These are phyloP conservation scores for Psilanteris sp. DNA, from an alignment of 1,140 invertebrate species.

Conservation along the genomic window DNA sequence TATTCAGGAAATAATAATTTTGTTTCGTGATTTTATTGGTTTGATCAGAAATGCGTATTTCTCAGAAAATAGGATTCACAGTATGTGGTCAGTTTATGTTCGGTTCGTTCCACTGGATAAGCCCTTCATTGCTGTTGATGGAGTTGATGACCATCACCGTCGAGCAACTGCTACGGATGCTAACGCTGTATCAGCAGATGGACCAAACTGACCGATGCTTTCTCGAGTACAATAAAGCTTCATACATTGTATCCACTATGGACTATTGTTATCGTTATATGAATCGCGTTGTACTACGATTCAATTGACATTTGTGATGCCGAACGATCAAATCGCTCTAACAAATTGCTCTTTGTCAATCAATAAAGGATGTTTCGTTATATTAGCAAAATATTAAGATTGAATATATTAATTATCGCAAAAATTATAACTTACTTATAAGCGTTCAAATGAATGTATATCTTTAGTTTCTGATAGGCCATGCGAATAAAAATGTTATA, in stretches of 20 bases:
- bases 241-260: constrained; percentile 69
- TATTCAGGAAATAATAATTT: constrained; percentile 26
- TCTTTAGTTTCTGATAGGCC: too few species aligned
- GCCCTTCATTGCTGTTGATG: constrained; percentile 66
- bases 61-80: constrained; percentile 59
- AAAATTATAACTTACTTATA: too few species aligned
- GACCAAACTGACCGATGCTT: constrained; percentile 70
- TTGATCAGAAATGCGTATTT: constrained; percentile 43
- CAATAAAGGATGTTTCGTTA: constrained; percentile 16
- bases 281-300: constrained; percentile 63
- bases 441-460: too few species aligned
- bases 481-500: too few species aligned
- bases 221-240: constrained; percentile 70
- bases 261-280: constrained; percentile 70
- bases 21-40: constrained; percentile 51
- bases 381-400: neutral
- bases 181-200: constrained; percentile 71
- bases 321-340: constrained; percentile 40
- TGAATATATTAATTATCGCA: too few species aligned
- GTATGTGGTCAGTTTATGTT: constrained; percentile 63
- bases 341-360: constrained; percentile 53
- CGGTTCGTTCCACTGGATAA: constrained; percentile 60
- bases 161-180: constrained; percentile 59
- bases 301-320: constrained; percentile 57
- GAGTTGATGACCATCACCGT: constrained; percentile 64